Conservation (phyloP, 2,113 vertebrate species). For the Heterotilapia buettikoferi region DNA sequence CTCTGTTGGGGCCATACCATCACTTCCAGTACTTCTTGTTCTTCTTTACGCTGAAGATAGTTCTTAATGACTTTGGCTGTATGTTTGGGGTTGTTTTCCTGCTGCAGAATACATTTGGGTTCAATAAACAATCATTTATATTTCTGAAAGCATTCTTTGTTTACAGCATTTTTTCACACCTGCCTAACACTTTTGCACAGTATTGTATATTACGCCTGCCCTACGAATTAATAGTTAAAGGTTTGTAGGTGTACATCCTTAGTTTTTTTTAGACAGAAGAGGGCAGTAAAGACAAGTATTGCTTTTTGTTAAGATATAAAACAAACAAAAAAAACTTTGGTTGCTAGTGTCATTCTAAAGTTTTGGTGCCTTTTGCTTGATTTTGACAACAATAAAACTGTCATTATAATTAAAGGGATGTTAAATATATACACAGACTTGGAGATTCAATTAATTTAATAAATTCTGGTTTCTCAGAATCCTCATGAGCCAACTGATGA, state of each 20-base stretch:
- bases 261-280: background rate
- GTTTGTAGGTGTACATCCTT: background rate
- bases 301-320: background rate
- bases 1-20: no score
- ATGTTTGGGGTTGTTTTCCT: background rate
- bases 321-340: background rate
- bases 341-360: background rate
- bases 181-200: background rate
- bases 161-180: no score
- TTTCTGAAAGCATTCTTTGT: background rate
- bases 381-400: background rate
- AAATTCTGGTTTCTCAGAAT: background rate
- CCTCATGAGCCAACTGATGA: fast-evolving
- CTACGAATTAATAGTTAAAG: background rate
- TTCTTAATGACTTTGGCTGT: background rate
- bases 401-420: background rate
- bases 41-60: no score
- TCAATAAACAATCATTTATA: fast-evolving
- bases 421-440: background rate
- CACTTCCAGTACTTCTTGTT: no score
- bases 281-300: constrained; percentile 10
- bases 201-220: fast-evolving
- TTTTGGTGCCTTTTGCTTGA: background rate
- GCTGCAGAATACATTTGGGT: background rate
- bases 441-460: background rate